phyloP scores from a whole-genome alignment of 2,888 invertebrate species.

The Heterodera filipjevi region DNA sequence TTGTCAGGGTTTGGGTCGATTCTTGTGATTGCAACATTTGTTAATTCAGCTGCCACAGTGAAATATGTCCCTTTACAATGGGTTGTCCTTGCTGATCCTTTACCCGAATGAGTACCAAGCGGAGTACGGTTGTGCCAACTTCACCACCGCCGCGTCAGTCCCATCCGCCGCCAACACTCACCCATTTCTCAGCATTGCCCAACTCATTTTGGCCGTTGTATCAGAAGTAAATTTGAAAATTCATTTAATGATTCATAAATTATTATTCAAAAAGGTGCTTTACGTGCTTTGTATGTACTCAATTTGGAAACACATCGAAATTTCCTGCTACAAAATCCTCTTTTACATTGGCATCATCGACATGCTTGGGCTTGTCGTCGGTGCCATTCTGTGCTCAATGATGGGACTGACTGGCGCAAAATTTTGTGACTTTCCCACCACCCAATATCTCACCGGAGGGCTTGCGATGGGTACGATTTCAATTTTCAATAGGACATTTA shows the following conservation, averaged over 20 bases:
- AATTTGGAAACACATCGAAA: neutral
- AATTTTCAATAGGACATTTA: no score
- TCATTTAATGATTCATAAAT: neutral
- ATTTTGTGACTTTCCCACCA: neutral
- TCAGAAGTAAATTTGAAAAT: neutral
- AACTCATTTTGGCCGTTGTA: neutral
- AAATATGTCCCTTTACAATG: neutral
- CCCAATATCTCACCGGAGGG: neutral
- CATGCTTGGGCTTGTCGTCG: neutral
- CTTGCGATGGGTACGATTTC: neutral
- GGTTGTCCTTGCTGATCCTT: neutral
- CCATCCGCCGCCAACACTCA: neutral
- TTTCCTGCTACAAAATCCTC: conserved; percentile 14
- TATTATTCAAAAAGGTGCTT: neutral
- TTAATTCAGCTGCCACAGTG: no score
- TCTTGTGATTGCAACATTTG: no score
- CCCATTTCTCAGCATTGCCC: neutral
- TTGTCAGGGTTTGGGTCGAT: no score
- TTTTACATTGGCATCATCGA: neutral
- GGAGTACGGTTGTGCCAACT: neutral
- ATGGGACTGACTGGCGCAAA: neutral
- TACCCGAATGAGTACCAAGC: neutral
- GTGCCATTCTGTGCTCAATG: conserved; percentile 1
- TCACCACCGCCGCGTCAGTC: neutral
- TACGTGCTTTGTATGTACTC: conserved; percentile 8